Evolutionary conservation across 2,888 invertebrate genomes (phyloP).

Genomic region (Xanthorhoe designata): DNA sequence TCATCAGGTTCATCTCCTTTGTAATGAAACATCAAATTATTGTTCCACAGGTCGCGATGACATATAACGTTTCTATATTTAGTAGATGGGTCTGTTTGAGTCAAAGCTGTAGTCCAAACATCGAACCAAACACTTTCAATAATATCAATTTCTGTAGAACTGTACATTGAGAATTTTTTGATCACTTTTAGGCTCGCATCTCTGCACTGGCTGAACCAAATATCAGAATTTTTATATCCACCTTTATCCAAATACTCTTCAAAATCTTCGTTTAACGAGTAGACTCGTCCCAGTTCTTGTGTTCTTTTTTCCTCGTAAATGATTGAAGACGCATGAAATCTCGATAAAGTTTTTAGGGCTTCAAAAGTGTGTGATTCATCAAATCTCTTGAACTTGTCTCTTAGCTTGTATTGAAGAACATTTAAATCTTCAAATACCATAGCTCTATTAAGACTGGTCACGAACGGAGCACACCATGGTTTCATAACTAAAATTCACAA

Average conservation of each 20-base stretch:
- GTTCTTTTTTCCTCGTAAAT: conserved; percentile 77
- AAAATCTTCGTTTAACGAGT: conserved; percentile 64
- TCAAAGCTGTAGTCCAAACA: conserved; percentile 64
- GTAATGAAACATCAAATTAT: conserved; percentile 86
- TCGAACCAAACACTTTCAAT: conserved; percentile 64
- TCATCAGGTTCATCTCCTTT: conserved; percentile 70
- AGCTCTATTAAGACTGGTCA: conserved; percentile 61
- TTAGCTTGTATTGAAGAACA: conserved; percentile 59
- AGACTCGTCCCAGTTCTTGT: conserved; percentile 55
- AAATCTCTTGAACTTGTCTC: conserved; percentile 69
- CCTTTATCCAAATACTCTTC: conserved; percentile 54
- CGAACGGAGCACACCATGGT: conserved; percentile 68
- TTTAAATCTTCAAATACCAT: conserved; percentile 77
- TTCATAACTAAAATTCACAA: conserved; percentile 57
- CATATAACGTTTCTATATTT: conserved; percentile 81
- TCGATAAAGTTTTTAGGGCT: conserved; percentile 76
- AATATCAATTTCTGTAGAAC: conserved; percentile 46
- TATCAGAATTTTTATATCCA: conserved; percentile 59
- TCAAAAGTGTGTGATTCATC: conserved; percentile 76
- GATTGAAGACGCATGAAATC: conserved; percentile 82
- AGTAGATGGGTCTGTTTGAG: conserved; percentile 58
- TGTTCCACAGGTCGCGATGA: conserved; percentile 88
- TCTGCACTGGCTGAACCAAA: conserved; percentile 74
- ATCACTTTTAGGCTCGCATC: conserved; percentile 67
- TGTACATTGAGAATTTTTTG: conserved; percentile 65